Evolutionary conservation across 2,888 invertebrate species (phyloP).

Genomic region (Athetis lepigone): DNA sequence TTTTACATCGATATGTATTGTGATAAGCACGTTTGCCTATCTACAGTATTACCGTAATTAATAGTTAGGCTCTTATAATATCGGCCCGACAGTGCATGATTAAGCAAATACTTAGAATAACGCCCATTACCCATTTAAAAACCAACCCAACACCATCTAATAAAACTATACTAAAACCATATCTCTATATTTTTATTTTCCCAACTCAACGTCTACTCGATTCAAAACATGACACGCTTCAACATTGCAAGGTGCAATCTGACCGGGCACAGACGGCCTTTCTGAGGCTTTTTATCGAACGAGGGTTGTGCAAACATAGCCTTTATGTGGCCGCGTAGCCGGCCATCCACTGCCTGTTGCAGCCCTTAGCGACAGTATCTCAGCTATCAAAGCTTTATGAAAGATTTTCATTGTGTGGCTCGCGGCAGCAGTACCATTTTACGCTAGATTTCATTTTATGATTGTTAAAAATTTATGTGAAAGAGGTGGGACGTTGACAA

Average conservation of each 20-base stretch:
- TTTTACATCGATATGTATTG: too few species aligned
- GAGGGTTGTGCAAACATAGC: conserved; percentile 46
- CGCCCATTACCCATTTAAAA: too few species aligned
- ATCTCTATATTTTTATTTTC: not conserved
- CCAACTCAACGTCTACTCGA: conserved; percentile 18
- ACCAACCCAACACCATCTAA: too few species aligned
- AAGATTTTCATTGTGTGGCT: conserved; percentile 36
- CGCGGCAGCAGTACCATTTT: conserved; percentile 12
- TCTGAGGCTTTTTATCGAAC: conserved; percentile 46
- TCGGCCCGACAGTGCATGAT: too few species aligned
- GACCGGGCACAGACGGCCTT: conserved; percentile 17
- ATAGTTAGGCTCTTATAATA: too few species aligned
- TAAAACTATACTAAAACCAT: not conserved
- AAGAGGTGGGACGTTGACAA: not conserved
- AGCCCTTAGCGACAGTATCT: conserved; percentile 33
- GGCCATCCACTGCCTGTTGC: conserved; percentile 14
- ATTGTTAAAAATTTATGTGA: conserved; percentile 20
- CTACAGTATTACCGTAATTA: too few species aligned
- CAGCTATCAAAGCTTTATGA: conserved; percentile 23
- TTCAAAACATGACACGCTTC: not conserved
- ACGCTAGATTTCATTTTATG: conserved; percentile 32
- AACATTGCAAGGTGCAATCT: conserved; percentile 32
- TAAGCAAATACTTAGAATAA: too few species aligned
- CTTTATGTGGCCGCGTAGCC: conserved; percentile 32
- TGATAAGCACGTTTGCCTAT: too few species aligned